phyloP scores from a whole-genome alignment of 2,888 invertebrate genomes.

The Clanis bilineata region DNA sequence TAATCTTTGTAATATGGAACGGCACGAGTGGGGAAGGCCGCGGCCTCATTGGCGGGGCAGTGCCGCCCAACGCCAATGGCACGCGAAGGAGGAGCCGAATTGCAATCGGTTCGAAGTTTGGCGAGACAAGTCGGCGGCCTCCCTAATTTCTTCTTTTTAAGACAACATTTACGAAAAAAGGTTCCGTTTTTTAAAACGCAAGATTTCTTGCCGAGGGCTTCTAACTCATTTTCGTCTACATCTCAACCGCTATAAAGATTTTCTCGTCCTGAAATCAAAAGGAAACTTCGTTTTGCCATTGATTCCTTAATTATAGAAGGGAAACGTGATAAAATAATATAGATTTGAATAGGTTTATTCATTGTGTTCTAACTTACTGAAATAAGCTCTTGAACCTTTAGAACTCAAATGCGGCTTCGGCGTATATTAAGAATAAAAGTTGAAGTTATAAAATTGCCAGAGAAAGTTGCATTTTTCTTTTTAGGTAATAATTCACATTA shows the following conservation, averaged over 20 bases:
- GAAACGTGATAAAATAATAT: no score
- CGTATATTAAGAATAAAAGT: no score
- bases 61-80: constrained; percentile 68
- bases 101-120: constrained; percentile 62
- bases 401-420: no score
- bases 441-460: no score
- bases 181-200: constrained; percentile 19
- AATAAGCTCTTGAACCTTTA: no score
- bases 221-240: not conserved
- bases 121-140: constrained; percentile 58
- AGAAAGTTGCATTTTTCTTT: no score
- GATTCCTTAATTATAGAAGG: no score
- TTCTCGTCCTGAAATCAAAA: not conserved
- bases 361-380: no score
- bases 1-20: constrained; percentile 55
- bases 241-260: not conserved
- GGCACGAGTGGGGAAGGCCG: constrained; percentile 66
- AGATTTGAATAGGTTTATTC: no score
- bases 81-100: constrained; percentile 69
- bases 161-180: constrained; percentile 36
- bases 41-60: constrained; percentile 67
- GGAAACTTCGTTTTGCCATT: not conserved
- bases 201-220: not conserved
- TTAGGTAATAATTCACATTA: no score
- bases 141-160: constrained; percentile 47